phyloP scores from a whole-genome alignment of 2,888 invertebrate genomes.

The Saturnia japonica region DNA sequence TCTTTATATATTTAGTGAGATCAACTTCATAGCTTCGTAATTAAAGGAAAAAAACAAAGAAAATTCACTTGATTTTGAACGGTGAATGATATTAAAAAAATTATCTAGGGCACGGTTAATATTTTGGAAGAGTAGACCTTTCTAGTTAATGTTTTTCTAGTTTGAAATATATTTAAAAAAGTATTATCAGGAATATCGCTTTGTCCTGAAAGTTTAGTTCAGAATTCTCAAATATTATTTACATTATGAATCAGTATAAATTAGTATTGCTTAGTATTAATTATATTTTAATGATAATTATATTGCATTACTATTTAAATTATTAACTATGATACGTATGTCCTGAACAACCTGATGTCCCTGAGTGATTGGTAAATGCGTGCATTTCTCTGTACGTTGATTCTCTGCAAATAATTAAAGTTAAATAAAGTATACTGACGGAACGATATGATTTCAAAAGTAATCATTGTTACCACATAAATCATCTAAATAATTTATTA shows the following conservation, averaged over 20 bases:
- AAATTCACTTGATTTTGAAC: background rate
- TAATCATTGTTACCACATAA: too few relatives aligned
- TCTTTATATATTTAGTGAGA: constrained; percentile 1
- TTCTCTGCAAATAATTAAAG: constrained; percentile 59
- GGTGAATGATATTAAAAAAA: background rate
- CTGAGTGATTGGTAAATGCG: constrained; percentile 70
- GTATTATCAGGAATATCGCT: background rate
- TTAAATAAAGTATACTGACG: background rate
- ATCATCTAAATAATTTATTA: too few relatives aligned
- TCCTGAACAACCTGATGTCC: constrained; percentile 75
- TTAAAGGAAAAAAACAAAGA: background rate
- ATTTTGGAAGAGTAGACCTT: background rate
- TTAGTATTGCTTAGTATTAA: constrained; percentile 73
- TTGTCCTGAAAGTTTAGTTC: background rate
- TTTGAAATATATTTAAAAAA: background rate
- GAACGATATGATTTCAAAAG: background rate
- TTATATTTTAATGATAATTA: constrained; percentile 74
- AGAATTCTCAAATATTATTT: background rate
- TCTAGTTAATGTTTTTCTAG: background rate
- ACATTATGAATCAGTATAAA: constrained; percentile 10
- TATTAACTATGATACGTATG: constrained; percentile 72
- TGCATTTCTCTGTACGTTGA: constrained; percentile 71
- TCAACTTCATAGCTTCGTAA: background rate
- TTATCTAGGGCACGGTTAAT: background rate
- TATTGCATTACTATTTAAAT: constrained; percentile 42